Percentiles rank a stretch among this genome's conserved stretches.
Conservation (phyloP, 2,888 invertebrate genomes). For the Lasioglossum marginatum region DNA sequence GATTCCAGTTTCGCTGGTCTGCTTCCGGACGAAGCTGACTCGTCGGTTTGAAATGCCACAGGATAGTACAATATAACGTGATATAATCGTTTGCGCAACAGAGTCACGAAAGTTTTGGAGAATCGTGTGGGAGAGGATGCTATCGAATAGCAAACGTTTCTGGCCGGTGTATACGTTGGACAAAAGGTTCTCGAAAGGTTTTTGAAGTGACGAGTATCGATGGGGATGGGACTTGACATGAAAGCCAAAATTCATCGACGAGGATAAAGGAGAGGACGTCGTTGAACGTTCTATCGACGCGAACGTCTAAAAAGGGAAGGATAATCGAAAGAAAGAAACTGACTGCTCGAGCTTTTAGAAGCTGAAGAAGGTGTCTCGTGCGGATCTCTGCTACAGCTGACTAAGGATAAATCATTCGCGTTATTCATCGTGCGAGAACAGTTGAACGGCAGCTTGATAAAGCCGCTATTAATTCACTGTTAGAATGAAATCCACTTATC, state of each 20-base stretch:
- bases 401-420: background rate
- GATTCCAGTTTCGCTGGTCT: background rate
- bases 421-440: background rate
- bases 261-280: background rate
- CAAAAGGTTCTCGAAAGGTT: background rate
- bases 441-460: background rate
- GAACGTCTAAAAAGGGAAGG: slow-evolving; percentile 3
- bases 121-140: background rate
- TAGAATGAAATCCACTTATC: background rate
- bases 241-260: slow-evolving; percentile 3
- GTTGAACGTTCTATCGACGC: background rate
- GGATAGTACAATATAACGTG: background rate
- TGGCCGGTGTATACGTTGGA: background rate
- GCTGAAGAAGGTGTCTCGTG: background rate
- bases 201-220: background rate
- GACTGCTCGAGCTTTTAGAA: background rate
- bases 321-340: background rate
- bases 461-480: background rate
- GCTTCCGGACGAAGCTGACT: background rate
- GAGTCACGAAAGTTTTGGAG: background rate
- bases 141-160: background rate
- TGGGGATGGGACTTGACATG: background rate
- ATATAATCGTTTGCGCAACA: background rate
- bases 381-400: background rate
- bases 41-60: background rate